Conservation (phyloP, 2,888 invertebrate genomes). For the Aphodius granarius region DNA sequence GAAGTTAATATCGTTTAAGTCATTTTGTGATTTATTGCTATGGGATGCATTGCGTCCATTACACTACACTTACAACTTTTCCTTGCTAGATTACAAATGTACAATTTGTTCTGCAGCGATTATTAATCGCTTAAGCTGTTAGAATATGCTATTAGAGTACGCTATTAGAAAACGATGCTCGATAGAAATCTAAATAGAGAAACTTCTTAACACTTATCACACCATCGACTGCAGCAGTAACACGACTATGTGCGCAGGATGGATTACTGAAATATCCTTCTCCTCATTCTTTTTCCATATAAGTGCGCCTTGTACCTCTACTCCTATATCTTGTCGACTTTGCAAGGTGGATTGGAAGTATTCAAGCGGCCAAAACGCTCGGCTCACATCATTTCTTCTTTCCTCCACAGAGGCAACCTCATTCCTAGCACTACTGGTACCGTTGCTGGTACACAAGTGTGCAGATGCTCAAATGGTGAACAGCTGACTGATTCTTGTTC, state of each 20-base stretch:
- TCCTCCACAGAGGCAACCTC: constrained; percentile 43
- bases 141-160: too few species aligned
- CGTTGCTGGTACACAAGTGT: constrained; percentile 41
- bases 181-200: neutral
- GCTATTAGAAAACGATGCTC: neutral
- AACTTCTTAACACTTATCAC: neutral
- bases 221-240: neutral
- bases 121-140: neutral
- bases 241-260: neutral
- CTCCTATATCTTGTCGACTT: constrained; percentile 22
- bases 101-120: neutral
- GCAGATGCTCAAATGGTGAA: constrained; percentile 37
- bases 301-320: constrained; percentile 19
- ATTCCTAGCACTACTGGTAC: constrained; percentile 46
- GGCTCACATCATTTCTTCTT: constrained; percentile 41
- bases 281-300: neutral
- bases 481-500: constrained; percentile 34
- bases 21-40: too few species aligned
- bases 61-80: neutral
- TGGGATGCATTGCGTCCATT: too few species aligned
- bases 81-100: neutral
- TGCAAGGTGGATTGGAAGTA: constrained; percentile 32
- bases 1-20: too few species aligned
- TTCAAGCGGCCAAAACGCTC: constrained; percentile 29
- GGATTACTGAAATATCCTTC: neutral